Evolutionary conservation across 2,113 vertebrate species (phyloP), one percentile per base, ranked within the genome.

Genomic region (Syngnathoides biaculeatus): DNA sequence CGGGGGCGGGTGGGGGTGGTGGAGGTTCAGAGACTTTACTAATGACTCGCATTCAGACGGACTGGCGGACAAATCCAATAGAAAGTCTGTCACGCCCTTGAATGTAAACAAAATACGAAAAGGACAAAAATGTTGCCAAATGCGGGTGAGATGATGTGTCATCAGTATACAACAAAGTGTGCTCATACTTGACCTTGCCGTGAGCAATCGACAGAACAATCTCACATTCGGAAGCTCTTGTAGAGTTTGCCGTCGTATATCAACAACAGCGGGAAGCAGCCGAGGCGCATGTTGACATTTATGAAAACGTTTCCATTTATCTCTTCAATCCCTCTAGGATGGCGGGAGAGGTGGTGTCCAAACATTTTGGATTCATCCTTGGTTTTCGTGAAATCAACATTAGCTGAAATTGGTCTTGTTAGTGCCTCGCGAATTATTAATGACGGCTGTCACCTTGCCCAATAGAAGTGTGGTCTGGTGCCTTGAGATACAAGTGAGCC

Each of bases 21-120:
- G 88, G 59, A 2, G 0, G 68, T 62, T 60, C 38, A 76, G 69
- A 79, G 64, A 67, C 64, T 78, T 75, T 63, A 59, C 65, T 74
- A 84, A 82, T 80, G 72, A 82, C 68, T 53, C 73, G 12, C 30
- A 74, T 60, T 68, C 55, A 87, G 68, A 79, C 69, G 74, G 42
- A 68, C 57, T 74, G 76, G 73, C 79, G 82, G 67, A 77, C 74
- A 62, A 20, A 57, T 48, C 62, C 58, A 42, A 43, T 43, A 17
- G n/a, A 62, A 81, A 57, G 27, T 60, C 68, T 63, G 64, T 55
- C 71, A 78, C 74, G 77, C 72, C 76, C 84, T 59, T 30, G 1
- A 74, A 62, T 26, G 24, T 62, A 72, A 35, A 65, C 64, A 13
- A 53, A 0, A 50, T 27, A 74, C 8, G 35, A 65, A 67, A 11